Evolutionary conservation across 2,888 invertebrate genomes (phyloP).

Genomic region (Dorcus hopei): DNA sequence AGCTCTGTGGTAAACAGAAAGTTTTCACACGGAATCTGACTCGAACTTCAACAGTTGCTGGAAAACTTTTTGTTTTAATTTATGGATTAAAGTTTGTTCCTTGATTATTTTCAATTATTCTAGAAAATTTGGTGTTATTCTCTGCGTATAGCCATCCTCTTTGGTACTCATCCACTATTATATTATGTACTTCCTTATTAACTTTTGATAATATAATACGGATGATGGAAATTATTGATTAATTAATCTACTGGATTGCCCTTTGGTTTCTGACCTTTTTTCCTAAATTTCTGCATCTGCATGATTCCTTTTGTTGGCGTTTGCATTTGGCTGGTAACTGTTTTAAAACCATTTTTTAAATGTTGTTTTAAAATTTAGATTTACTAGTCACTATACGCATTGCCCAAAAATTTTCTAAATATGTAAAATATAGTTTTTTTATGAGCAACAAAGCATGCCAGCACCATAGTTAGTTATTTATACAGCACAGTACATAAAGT

Average conservation of each 20-base stretch:
- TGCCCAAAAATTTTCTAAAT: conserved; percentile 1
- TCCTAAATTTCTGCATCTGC: conserved; percentile 48
- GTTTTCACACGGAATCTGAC: too few species aligned
- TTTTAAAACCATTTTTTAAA: conserved; percentile 26
- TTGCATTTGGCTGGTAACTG: conserved; percentile 50
- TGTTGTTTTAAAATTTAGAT: conserved; percentile 5
- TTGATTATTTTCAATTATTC: too few species aligned
- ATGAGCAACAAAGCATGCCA: conserved; percentile 42
- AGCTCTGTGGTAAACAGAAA: too few species aligned
- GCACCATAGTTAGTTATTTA: conserved; percentile 47
- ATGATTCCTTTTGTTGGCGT: conserved; percentile 49
- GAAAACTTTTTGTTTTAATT: too few species aligned
- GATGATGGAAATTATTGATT: too few species aligned
- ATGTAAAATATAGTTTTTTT: conserved; percentile 5
- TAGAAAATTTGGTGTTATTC: too few species aligned
- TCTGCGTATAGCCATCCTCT: too few species aligned
- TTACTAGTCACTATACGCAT: conserved; percentile 1
- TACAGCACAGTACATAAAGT: conserved; percentile 45
- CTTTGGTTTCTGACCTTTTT: conserved; percentile 36
- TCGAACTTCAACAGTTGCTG: too few species aligned
- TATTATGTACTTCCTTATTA: too few species aligned
- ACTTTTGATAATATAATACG: too few species aligned
- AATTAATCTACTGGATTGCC: conserved; percentile 29
- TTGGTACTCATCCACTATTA: too few species aligned
- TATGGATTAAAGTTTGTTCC: too few species aligned